phyloP scores from a whole-genome alignment of 2,113 vertebrate species.

The Ochotona princeps region DNA sequence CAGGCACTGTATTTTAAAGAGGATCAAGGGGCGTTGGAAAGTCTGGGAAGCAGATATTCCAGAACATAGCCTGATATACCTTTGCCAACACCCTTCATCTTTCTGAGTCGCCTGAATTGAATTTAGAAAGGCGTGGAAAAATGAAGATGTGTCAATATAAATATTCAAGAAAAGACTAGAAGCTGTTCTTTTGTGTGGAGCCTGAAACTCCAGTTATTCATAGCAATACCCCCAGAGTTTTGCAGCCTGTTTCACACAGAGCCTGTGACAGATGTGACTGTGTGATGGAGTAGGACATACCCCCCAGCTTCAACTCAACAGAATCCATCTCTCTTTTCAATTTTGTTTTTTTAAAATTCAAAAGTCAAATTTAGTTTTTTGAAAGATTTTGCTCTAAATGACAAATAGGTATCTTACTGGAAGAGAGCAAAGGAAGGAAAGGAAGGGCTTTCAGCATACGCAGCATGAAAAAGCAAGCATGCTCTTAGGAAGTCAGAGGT shows the following conservation, averaged over 20 bases:
- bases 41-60: neutral
- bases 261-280: too few species aligned
- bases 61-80: accelerated
- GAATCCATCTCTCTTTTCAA: neutral
- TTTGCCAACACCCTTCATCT: neutral
- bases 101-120: neutral
- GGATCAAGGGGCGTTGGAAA: neutral
- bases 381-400: neutral
- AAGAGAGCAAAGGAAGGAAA: neutral
- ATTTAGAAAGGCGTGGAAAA: neutral
- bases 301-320: neutral
- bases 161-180: neutral
- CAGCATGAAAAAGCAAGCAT: neutral
- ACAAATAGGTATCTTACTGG: neutral
- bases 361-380: neutral
- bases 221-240: neutral
- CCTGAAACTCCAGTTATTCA: neutral
- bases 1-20: neutral
- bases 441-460: neutral
- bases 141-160: neutral
- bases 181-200: neutral
- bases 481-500: neutral
- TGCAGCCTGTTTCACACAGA: accelerated
- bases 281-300: accelerated
- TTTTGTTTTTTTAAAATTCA: too few species aligned